Conservation (phyloP, 2,113 vertebrate species). For the Erinaceus europaeus region DNA sequence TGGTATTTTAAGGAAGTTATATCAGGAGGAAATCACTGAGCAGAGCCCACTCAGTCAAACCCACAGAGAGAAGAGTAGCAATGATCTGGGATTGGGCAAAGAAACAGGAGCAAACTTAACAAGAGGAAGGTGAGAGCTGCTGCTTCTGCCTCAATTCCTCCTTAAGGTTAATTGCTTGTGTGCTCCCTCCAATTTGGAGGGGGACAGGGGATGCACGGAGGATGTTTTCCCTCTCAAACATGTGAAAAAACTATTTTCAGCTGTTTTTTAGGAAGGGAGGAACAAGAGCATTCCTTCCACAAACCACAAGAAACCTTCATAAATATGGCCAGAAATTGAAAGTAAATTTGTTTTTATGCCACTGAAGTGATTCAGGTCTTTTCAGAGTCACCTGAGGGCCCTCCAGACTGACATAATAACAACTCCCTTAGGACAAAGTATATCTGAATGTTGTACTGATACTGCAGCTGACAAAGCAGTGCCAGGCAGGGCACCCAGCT, state of each 20-base stretch:
- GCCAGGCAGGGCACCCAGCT: not conserved
- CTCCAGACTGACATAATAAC: not conserved
- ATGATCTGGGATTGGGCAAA: not conserved
- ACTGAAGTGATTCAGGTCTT: not conserved
- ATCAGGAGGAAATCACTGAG: not conserved
- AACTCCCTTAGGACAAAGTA: not conserved
- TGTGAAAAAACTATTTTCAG: constrained; percentile 63
- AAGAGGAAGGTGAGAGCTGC: not conserved
- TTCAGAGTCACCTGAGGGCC: constrained; percentile 43
- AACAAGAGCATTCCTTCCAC: constrained; percentile 59
- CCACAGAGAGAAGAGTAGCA: not conserved
- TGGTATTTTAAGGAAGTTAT: not conserved
- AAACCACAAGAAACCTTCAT: constrained; percentile 69
- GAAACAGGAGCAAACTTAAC: fast-evolving
- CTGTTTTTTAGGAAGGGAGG: constrained; percentile 57
- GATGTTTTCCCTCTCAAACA: constrained; percentile 58
- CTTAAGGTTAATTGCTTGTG: constrained; percentile 7
- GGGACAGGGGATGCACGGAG: constrained; percentile 7
- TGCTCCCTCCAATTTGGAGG: not conserved
- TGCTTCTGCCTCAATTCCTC: not conserved
- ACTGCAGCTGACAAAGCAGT: not conserved
- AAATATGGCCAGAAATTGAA: constrained; percentile 48
- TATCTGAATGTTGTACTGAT: not conserved
- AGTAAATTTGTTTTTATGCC: constrained; percentile 46
- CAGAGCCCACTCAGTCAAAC: not conserved